Evolutionary conservation across 2,113 vertebrate species (phyloP), one percentile per base, ranked within the genome.

Genomic region (Pan paniscus): DNA sequence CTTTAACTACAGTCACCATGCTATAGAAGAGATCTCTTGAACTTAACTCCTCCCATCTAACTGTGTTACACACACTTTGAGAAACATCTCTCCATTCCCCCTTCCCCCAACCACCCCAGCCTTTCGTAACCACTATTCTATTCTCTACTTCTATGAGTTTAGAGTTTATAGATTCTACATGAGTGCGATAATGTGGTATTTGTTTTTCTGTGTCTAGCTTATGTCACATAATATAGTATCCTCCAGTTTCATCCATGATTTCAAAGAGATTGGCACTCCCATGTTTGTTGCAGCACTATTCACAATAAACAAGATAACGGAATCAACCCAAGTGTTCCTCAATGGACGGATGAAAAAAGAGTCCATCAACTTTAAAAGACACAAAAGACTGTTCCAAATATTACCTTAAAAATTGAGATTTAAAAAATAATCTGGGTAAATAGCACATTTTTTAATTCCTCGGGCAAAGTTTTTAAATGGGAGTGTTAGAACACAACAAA

Each of bases 321-420:
- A 40, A 43, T 43, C 73, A 27, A 8, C 13, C 73, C 16, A 40
- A 75, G 38, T 27, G 40, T 46, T 40, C 40, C 25, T 30, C 73
- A 46, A 27, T 16, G 73, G 40, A 75, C 2, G 25, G 13, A 75
- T 46, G 23, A 7, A 75, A 25, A 43, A 43, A 75, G 72, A 90
- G 11, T 38, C 22, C 23, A 52, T 87, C 55, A 80, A 82, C 91
- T 97, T 88, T 90, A 84, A 87, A 82, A 89, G 43, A 92, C 22
- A 83, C 16, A 9, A 83, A 90, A 82, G 5, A 0, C 20, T 82
- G 78, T 81, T 94, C 86, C 75, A 90, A 91, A 92, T 61, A 72
- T 18, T 40, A 40, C 18, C 55, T 22, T 17, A 40, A 55, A 50
- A 40, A 11, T 12, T 40, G 68, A 75, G 55, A 50, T 92, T 48